Evolutionary conservation across 2,113 vertebrate species (phyloP), one percentile per base, ranked within the genome.

Genomic region (Octodon degus): DNA sequence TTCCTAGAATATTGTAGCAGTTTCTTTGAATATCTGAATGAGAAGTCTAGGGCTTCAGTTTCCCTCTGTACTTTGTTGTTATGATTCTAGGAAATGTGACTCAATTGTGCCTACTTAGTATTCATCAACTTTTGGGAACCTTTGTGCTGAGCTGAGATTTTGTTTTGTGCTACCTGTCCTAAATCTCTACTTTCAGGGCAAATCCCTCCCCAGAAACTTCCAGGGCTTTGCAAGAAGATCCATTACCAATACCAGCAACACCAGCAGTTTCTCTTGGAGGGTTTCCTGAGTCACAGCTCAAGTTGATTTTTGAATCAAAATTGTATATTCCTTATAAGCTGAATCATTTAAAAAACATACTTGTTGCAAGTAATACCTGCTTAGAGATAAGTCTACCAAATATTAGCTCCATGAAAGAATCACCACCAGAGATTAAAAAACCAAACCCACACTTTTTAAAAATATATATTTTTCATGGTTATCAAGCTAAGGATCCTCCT

Each of bases 391-490:
- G 89, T 92, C 67, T 81, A n/a, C 40, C 0, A 1, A 90, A 50
- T 60, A 27, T 81, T 84, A 92, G 82, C 43, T 90, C 74, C n/a
- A 65, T 4, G 4, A n/a, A 88, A 86, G 50, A 81, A 22, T 65
- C 53, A 74, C 87, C 68, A 65, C 30, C 32, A 89, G 65, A 92
- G 82, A 10, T 95, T 90, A 82, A 76, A 55, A 93, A 85, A 94
- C 81, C 80, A 95, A 96, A 96, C 93, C 50, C 53, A 30, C n/a
- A 53, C 85, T 95, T 87, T 84, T 96, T 80, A 87, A 74, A 91
- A 89, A 86, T 13, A 50, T 10, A 55, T 65, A 58, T 89, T 93
- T 79, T 86, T 92, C 25, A 40, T 91, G 85, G 40, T 72, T 43
- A 81, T 84, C 1, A 76, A 96, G 50, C 58, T 81, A 55, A 13